These are phyloP conservation scores for Pheucticus melanocephalus DNA, from an alignment of 2,113 vertebrate genomes.

Conservation along the genomic window DNA sequence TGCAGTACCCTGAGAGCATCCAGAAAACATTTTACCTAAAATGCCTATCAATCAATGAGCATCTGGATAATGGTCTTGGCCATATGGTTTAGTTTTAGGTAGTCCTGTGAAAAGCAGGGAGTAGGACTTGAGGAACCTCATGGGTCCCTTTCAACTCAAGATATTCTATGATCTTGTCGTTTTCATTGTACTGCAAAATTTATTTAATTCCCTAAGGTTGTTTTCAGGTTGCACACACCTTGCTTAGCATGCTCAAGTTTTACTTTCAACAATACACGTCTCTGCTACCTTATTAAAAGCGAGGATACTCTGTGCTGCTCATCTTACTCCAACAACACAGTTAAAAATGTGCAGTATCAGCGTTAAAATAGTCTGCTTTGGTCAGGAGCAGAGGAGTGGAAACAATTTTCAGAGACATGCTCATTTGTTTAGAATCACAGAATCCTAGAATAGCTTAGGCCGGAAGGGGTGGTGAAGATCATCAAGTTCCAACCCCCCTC, in stretches of 20 bases:
- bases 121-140: not conserved
- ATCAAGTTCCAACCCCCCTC: not conserved
- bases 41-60: not conserved
- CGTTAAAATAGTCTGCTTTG: not conserved
- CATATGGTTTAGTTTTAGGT: not conserved
- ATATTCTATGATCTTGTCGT: not conserved
- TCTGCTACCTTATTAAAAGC: not conserved
- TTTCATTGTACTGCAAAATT: not conserved
- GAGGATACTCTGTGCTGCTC: not conserved
- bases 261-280: not conserved
- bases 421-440: not conserved
- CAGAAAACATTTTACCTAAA: not conserved
- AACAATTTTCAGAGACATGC: not conserved
- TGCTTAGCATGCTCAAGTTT: not conserved
- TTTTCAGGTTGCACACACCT: not conserved
- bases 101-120: not conserved
- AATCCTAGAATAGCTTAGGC: not conserved
- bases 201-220: not conserved
- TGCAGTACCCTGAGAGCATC: not conserved
- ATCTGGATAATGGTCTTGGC: accelerated
- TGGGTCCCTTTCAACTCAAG: not conserved
- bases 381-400: not conserved
- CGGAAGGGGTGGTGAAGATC: not conserved
- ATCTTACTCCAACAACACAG: not conserved
- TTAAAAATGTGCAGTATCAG: not conserved